These are phyloP conservation scores for Trinorchestia longiramus DNA, from an alignment of 1,140 invertebrate species.

Conservation along the genomic window DNA sequence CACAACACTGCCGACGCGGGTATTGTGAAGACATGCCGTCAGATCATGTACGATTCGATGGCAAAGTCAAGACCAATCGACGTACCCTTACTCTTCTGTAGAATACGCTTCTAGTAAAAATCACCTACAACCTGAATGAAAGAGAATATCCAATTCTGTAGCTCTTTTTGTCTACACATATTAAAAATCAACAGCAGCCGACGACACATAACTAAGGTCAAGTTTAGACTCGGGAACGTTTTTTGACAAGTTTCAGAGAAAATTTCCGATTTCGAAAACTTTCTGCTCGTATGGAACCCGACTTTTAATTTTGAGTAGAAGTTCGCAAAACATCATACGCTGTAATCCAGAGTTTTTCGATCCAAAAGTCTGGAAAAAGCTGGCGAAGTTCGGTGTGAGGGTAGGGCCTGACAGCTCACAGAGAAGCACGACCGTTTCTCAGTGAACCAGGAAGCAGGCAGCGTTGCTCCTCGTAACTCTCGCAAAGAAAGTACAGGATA, in stretches of 20 bases:
- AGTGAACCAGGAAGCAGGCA: not conserved
- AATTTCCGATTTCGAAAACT: not conserved
- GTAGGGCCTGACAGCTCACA: not conserved
- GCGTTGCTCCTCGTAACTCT: not conserved
- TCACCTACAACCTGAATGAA: not conserved
- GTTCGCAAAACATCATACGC: not conserved
- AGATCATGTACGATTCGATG: not conserved
- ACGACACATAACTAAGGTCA: not conserved
- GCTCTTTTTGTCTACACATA: not conserved
- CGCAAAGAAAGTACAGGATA: not conserved
- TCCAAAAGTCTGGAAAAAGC: not conserved
- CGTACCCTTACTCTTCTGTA: not conserved
- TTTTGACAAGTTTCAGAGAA: not conserved
- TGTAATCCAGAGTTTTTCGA: not conserved
- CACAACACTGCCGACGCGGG: not conserved
- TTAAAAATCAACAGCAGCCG: not conserved
- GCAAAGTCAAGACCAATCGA: not conserved
- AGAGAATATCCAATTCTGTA: not conserved
- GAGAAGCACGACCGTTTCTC: not conserved
- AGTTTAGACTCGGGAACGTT: not conserved
- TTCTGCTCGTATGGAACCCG: not conserved
- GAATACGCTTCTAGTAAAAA: not conserved
- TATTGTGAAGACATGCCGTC: not conserved
- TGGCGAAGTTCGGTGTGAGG: not conserved
- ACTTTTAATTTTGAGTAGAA: not conserved